phyloP scores from a whole-genome alignment of 2,797 vertebrate species.

The Bovichtus diacanthus region DNA sequence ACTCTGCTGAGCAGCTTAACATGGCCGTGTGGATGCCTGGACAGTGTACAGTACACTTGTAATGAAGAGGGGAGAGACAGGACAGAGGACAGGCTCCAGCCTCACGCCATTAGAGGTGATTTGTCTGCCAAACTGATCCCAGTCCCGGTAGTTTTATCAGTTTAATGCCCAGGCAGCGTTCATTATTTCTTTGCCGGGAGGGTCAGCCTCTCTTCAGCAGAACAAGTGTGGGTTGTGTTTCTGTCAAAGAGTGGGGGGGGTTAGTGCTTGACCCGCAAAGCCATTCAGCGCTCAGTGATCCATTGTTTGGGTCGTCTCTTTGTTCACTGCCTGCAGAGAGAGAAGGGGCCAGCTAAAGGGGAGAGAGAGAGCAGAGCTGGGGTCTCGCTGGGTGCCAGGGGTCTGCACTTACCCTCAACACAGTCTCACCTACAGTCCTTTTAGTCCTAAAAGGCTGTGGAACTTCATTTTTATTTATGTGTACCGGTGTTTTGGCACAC shows the following conservation, averaged over 20 bases:
- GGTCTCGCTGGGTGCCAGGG: constrained; percentile 71
- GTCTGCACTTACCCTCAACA: constrained; percentile 74
- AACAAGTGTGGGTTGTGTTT: constrained; percentile 88
- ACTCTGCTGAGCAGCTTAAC: constrained; percentile 49
- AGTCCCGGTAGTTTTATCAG: constrained; percentile 82
- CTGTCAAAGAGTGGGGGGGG: constrained; percentile 81
- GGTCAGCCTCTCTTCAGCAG: constrained; percentile 85
- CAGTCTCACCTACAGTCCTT: constrained; percentile 69
- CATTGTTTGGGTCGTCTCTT: constrained; percentile 87
- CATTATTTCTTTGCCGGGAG: constrained; percentile 84
- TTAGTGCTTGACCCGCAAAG: constrained; percentile 87
- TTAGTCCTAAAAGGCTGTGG: constrained; percentile 52
- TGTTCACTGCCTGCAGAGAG: constrained; percentile 82
- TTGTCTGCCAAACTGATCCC: constrained; percentile 82
- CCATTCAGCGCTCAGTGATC: constrained; percentile 84
- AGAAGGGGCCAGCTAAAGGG: constrained; percentile 79
- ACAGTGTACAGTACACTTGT: constrained; percentile 76
- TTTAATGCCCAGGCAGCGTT: constrained; percentile 84
- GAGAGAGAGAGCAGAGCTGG: constrained; percentile 67
- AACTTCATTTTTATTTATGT: constrained; percentile 51
- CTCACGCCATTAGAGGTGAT: constrained; percentile 80
- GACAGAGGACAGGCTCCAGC: constrained; percentile 78
- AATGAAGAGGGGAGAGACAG: constrained; percentile 70
- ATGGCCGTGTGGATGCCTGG: constrained; percentile 72
- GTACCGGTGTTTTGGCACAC: constrained; percentile 33